Percentiles rank a stretch among this genome's conserved stretches.
Evolutionary conservation across 2,113 vertebrate species (phyloP).

Genomic region (Elgaria multicarinata): DNA sequence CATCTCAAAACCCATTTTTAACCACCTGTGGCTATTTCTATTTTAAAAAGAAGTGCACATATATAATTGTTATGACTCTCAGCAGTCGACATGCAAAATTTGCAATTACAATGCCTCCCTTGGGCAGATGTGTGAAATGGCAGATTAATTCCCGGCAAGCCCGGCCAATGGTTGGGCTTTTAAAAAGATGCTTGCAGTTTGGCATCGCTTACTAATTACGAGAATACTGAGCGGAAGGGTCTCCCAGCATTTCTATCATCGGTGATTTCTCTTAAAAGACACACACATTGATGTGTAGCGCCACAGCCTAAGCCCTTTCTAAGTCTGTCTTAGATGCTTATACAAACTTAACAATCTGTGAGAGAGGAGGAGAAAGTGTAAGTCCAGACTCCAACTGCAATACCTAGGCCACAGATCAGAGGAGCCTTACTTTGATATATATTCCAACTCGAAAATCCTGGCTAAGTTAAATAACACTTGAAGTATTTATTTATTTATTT

Average conservation of each 20-base stretch:
- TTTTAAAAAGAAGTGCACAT: conserved; percentile 76
- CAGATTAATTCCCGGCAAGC: conserved; percentile 78
- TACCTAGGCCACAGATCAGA: neutral
- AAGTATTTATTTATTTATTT: no score
- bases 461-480: neutral
- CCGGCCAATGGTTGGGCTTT: conserved; percentile 62
- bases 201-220: conserved; percentile 55
- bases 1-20: conserved; percentile 80
- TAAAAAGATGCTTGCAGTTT: conserved; percentile 58
- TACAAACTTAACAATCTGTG: neutral
- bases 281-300: neutral
- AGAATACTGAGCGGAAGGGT: conserved; percentile 63
- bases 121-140: conserved; percentile 81
- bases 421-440: neutral
- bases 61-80: conserved; percentile 83
- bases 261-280: conserved; percentile 47
- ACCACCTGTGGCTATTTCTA: conserved; percentile 86
- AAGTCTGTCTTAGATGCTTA: neutral
- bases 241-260: conserved; percentile 53
- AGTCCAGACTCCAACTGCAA: neutral
- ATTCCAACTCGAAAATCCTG: neutral
- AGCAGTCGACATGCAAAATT: conserved; percentile 82
- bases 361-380: neutral
- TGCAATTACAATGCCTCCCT: conserved; percentile 82
- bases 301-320: conserved; percentile 43